Base-by-base conservation (phyloP, 2,797 vertebrate species). In the Synanceia verrucosa region DNA sequence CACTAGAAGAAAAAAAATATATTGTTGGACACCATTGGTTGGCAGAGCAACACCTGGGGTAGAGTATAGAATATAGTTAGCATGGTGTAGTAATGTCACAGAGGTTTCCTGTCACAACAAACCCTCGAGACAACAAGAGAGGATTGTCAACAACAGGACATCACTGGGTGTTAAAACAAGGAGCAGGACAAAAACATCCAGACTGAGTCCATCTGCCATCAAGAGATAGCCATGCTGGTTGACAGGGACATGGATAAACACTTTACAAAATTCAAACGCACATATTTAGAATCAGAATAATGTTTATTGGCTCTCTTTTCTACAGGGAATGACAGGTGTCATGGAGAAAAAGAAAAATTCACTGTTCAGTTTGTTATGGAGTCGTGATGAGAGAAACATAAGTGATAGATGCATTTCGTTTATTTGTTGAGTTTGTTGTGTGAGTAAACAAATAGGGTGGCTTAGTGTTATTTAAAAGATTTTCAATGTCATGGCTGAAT, bases 51-150 rank as follows among this genome's bases (percentile, higher is more conserved):
- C 84, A 83, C 70, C 70, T 59, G 79, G 76, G 80, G 77, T 81
- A 47, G 83, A 88, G 86, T 83, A 63, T 76, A 79, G 68, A 83
- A 76, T 79, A 73, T 83, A 51, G 66, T 3, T 63, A 43, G 18
- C 56, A 71, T 83, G 74, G 84, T 83, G 78, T 61, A 78, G 73
- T 71, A 71, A 73, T 74, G 9, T 6, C 29, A 83, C 70, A 78
- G 59, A 80, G 82, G 64, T 60, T 84, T 78, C 76, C 76, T 82
- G 71, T 83, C 86, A 85, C 78, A 75, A 84, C 65, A 86, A 75
- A 80, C 50, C 73, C 79, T 68, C 28, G 8, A 58, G 52, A 56
- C 70, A 62, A 67, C 60, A 78, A 72, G 48, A 56, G 48, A 64
- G 23, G 55, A 70, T 73, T 37, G 41, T 76, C 83, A 84, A 78